phyloP scores from a whole-genome alignment of 2,113 vertebrate species.

The Cavia porcellus region DNA sequence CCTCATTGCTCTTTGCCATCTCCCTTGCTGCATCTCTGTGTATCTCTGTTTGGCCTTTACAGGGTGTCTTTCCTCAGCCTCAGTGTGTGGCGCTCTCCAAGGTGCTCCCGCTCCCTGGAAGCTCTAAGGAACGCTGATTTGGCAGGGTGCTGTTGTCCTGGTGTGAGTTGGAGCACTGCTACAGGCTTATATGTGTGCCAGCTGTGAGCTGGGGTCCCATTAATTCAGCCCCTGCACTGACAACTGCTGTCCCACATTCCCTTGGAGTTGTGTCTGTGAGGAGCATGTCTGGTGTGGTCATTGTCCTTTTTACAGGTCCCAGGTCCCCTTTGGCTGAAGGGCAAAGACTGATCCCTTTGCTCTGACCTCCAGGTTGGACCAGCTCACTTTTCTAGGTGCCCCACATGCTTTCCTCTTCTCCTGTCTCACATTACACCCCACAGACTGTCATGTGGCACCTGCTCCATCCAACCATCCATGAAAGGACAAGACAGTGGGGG shows the following conservation, averaged over 20 bases:
- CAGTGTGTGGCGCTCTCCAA: not conserved
- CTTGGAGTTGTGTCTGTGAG: not conserved
- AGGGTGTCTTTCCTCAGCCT: not conserved
- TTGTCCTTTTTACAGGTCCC: not conserved
- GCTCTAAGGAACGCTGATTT: not conserved
- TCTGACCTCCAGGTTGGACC: not conserved
- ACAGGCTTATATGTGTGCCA: too few relatives aligned
- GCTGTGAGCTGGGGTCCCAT: not conserved
- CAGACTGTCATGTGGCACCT: not conserved
- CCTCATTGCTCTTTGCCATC: not conserved
- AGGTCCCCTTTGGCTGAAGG: not conserved
- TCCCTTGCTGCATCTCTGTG: not conserved
- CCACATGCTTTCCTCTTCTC: not conserved
- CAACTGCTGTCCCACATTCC: not conserved
- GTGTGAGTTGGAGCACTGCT: not conserved
- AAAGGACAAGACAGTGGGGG: not conserved
- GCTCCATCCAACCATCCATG: not conserved
- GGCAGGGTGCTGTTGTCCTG: not conserved
- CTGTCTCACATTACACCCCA: rapidly evolving
- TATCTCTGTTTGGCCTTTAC: not conserved
- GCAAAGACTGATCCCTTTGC: not conserved
- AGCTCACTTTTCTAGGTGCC: not conserved
- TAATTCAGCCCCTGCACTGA: not conserved
- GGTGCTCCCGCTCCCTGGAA: not conserved
- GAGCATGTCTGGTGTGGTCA: not conserved